Conservation (phyloP, 2,797 vertebrate species). For the Characodon lateralis region DNA sequence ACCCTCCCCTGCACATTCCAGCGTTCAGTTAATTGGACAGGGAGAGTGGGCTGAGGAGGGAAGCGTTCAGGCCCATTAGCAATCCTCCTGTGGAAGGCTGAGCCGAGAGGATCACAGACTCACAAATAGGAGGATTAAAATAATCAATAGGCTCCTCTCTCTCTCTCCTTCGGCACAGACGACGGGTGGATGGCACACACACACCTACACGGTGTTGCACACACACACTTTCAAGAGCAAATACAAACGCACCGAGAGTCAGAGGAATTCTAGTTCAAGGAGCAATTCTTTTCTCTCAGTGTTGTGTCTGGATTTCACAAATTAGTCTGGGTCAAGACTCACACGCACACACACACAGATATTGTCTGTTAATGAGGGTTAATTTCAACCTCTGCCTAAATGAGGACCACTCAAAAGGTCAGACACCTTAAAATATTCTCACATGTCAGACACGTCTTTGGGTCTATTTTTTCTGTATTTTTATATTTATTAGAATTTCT, state of each 20-base stretch:
- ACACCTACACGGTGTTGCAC: constrained; percentile 25
- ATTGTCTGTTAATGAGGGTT: constrained; percentile 64
- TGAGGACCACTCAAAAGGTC: constrained; percentile 69
- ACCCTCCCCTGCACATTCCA: constrained; percentile 59
- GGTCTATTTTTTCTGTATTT: constrained; percentile 33
- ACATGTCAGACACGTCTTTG: constrained; percentile 19
- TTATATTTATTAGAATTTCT: constrained; percentile 8
- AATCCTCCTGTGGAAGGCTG: constrained; percentile 74
- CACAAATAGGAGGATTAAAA: constrained; percentile 84
- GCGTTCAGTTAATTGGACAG: constrained; percentile 78
- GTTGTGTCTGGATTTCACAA: constrained; percentile 61
- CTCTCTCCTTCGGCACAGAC: constrained; percentile 55
- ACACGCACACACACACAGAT: constrained; percentile 27
- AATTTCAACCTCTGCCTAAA: constrained; percentile 64
- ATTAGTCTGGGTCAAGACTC: constrained; percentile 51
- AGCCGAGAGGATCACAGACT: constrained; percentile 80
- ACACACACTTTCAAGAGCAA: constrained; percentile 52
- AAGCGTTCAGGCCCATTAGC: constrained; percentile 79
- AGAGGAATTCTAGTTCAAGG: constrained; percentile 62
- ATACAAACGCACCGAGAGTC: constrained; percentile 57
- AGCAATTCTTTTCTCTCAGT: constrained; percentile 48
- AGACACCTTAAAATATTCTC: constrained; percentile 44
- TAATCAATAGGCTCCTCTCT: constrained; percentile 82
- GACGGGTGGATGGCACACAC: constrained; percentile 1
- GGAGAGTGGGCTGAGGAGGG: constrained; percentile 74